phyloP scores from a whole-genome alignment of 2,888 invertebrate species.

The Drosophila acutilabella region DNA sequence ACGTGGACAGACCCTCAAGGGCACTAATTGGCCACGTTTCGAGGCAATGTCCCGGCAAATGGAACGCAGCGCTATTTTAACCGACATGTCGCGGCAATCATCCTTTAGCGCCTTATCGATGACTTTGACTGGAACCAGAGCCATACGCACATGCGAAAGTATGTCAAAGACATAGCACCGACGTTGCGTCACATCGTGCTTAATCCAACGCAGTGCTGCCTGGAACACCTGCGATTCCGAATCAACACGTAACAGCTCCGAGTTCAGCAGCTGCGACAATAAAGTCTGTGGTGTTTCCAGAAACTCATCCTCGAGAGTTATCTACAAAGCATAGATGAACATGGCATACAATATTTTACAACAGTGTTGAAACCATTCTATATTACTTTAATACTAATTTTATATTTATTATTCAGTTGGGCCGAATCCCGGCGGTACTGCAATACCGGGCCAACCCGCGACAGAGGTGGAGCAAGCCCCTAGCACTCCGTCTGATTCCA shows the following conservation, averaged over 20 bases:
- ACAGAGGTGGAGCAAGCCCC: slow-evolving; percentile 89
- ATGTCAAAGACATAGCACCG: slow-evolving; percentile 94
- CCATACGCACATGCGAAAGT: slow-evolving; percentile 92
- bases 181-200: slow-evolving; percentile 91
- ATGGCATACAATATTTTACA: no score
- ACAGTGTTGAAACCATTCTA: no score
- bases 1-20: slow-evolving; percentile 91
- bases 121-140: slow-evolving; percentile 92
- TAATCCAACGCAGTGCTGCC: slow-evolving; percentile 95
- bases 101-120: slow-evolving; percentile 91
- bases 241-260: slow-evolving; percentile 94
- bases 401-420: slow-evolving; percentile 29
- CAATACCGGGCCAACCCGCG: slow-evolving; percentile 89
- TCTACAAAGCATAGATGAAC: slow-evolving; percentile 51
- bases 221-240: slow-evolving; percentile 95
- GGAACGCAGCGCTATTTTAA: slow-evolving; percentile 92
- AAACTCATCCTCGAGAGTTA: slow-evolving; percentile 92
- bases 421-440: slow-evolving; percentile 85
- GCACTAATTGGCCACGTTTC: slow-evolving; percentile 91
- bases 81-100: slow-evolving; percentile 91
- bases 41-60: slow-evolving; percentile 91
- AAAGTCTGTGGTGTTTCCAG: slow-evolving; percentile 92
- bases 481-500: slow-evolving; percentile 86
- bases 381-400: background rate
- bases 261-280: slow-evolving; percentile 91